Conservation (phyloP, 1,140 invertebrate species). For the Marisa cornuarietis region DNA sequence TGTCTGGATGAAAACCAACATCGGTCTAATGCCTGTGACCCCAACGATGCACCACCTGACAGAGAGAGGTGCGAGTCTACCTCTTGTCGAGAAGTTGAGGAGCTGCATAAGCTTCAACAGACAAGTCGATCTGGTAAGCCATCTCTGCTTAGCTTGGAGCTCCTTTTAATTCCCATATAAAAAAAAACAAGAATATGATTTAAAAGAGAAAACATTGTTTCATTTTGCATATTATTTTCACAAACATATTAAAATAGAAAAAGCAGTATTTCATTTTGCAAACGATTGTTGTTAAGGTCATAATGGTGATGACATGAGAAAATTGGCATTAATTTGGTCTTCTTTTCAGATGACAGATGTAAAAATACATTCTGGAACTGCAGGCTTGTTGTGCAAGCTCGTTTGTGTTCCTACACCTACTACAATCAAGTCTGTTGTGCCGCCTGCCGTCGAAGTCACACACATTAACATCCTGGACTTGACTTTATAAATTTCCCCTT, state of each 20-base stretch:
- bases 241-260: too few relatives aligned
- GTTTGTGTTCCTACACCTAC: conserved; percentile 46
- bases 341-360: conserved; percentile 67
- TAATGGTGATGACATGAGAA: too few relatives aligned
- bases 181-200: too few relatives aligned
- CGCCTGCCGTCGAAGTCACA: conserved; percentile 13
- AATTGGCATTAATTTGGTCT: neutral
- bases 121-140: neutral
- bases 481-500: too few relatives aligned
- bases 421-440: conserved; percentile 47
- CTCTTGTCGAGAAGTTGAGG: conserved; percentile 11
- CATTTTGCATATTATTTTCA: too few relatives aligned
- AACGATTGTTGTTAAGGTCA: too few relatives aligned
- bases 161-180: too few relatives aligned
- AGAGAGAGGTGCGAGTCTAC: conserved; percentile 24
- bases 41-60: conserved; percentile 5
- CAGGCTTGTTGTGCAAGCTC: conserved; percentile 44
- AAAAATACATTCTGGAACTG: conserved; percentile 69
- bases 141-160: neutral
- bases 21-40: conserved; percentile 31
- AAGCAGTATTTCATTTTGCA: too few relatives aligned
- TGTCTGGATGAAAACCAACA: conserved; percentile 67
- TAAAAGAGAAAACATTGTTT: too few relatives aligned
- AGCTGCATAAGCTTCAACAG: conserved; percentile 8
- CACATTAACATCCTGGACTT: too few relatives aligned